Base-by-base conservation (phyloP, 2,797 vertebrate genomes). In the Liasis olivaceus region DNA sequence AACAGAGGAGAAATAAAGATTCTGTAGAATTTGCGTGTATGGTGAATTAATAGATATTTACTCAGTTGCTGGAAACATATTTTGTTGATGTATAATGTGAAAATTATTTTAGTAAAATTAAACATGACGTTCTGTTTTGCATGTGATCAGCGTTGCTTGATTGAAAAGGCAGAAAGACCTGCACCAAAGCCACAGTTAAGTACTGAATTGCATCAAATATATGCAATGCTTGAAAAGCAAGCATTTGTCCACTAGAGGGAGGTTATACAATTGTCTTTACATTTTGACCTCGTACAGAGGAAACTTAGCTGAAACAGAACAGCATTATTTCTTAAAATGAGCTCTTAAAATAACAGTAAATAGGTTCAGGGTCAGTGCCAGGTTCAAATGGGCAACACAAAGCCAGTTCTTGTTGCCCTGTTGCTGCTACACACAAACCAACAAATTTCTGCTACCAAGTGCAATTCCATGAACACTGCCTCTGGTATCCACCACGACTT, bases 231-330 rank as follows among this genome's bases (percentile, higher is more conserved):
- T 56, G 85, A 17, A 87, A 87, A 63, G 36, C 86, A 90, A 54
- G 2, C 0, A 9, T 94, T 92, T 92, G 9, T n/a, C 93, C 95
- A 95, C 95, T 90, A 94, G 95, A 96, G 89, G 93, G 94, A 93
- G 62, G 2, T 5, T 22, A 2, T 0, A 0, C n/a, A 7, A 54
- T 84, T 85, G 26, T 17, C 2, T 84, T 63, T 31, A 54, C 59
- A 89, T 47, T 36, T 36, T 62, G 59, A 47, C 58, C 87, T 1
- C 5, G 7, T 51, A 58, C 7, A 51, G 12, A 85, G 20, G 58
- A 36, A 1, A 42, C 60, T 42, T 36, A 9, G 2, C 56, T 60
- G 2, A 1, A 60, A 0, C 0, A 0, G 24, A 64, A 6, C 13
- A 62, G 20, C 5, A 0, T n/a, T 84, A 7, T 69, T 85, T 89